These are phyloP conservation scores for Lutraria rhynchaena DNA, from an alignment of 1,140 invertebrate genomes.

Conservation along the genomic window DNA sequence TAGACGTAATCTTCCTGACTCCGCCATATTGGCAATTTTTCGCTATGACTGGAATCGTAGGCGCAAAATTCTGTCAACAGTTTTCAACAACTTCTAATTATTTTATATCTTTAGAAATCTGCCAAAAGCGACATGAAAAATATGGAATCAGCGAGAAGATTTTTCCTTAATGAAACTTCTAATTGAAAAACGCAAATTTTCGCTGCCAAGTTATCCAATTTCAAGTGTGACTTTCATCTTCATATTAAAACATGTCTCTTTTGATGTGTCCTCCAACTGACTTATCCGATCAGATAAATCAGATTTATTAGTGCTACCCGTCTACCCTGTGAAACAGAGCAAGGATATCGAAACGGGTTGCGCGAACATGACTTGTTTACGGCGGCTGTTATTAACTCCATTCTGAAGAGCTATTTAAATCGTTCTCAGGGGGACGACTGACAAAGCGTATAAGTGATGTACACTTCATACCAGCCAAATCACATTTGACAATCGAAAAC, in stretches of 20 bases:
- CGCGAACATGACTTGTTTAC: constrained; percentile 47
- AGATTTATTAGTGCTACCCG: constrained; percentile 56
- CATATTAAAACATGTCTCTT: constrained; percentile 48
- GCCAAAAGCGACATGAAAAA: constrained; percentile 25
- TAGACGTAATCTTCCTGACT: constrained; percentile 1
- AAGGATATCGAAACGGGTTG: constrained; percentile 17
- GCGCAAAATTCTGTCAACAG: constrained; percentile 2
- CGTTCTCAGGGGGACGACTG: constrained; percentile 39
- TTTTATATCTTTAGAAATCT: constrained; percentile 36
- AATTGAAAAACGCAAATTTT: constrained; percentile 50
- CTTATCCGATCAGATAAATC: constrained; percentile 57
- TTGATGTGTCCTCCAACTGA: constrained; percentile 46
- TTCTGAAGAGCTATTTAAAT: constrained; percentile 46
- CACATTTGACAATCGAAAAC: constrained; percentile 58
- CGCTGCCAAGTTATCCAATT: constrained; percentile 26
- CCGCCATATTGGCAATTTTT: constrained; percentile 10
- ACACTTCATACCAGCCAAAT: constrained; percentile 51
- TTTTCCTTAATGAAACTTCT: neutral
- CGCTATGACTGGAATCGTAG: constrained; percentile 10
- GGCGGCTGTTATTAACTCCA: constrained; percentile 40
- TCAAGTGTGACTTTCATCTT: constrained; percentile 21
- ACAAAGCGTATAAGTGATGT: constrained; percentile 45
- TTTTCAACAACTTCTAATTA: constrained; percentile 41
- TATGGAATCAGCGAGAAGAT: constrained; percentile 10
- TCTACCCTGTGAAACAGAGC: constrained; percentile 43